Conservation (phyloP, 2,113 vertebrate species). For the Xenopus tropicalis region DNA sequence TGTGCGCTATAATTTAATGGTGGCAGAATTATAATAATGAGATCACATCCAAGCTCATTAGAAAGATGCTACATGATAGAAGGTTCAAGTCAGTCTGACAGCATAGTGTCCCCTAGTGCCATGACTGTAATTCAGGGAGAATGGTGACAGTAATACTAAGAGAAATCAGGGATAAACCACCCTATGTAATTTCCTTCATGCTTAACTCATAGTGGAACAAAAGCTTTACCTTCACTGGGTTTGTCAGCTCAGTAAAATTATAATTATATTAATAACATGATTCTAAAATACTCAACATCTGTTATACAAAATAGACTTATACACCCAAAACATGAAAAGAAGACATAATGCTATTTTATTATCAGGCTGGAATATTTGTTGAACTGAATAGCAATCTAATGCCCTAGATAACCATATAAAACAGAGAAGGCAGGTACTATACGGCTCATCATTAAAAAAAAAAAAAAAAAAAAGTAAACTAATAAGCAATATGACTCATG, state of each 20-base stretch:
- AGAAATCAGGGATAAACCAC: constrained; percentile 11
- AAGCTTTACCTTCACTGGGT: not conserved
- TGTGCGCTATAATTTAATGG: constrained; percentile 38
- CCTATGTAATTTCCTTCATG: constrained; percentile 21
- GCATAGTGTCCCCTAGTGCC: constrained; percentile 28
- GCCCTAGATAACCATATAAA: too few relatives aligned
- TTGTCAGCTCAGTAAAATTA: not conserved
- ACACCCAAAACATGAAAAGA: too few relatives aligned
- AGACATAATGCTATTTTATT: too few relatives aligned
- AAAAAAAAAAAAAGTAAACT: too few relatives aligned
- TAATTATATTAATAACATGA: too few relatives aligned
- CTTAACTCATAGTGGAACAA: constrained; percentile 13
- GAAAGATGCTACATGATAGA: constrained; percentile 20
- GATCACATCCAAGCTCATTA: constrained; percentile 41
- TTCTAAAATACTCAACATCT: too few relatives aligned
- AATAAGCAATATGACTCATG: too few relatives aligned
- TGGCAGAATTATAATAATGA: constrained; percentile 41
- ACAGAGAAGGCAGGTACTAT: too few relatives aligned
- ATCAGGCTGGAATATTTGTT: too few relatives aligned
- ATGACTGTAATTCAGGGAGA: constrained; percentile 36
- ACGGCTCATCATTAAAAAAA: too few relatives aligned
- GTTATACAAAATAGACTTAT: too few relatives aligned
- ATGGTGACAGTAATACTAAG: constrained; percentile 5
- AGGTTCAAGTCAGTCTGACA: constrained; percentile 38
- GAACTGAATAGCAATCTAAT: too few relatives aligned